Base-by-base conservation (phyloP, 2,113 vertebrate genomes). In the Suncus etruscus region DNA sequence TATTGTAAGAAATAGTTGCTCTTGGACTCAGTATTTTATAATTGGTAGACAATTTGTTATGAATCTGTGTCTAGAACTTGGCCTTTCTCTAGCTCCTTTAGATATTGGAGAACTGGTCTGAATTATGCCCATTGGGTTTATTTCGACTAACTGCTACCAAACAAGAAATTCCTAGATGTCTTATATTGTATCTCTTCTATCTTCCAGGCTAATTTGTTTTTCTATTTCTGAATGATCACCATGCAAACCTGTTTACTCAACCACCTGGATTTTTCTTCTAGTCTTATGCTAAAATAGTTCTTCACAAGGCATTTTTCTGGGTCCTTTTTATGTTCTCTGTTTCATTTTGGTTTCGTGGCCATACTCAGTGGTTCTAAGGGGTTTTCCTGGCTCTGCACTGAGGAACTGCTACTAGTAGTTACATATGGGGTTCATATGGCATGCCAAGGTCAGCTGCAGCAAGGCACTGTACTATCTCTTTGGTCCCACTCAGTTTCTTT, bases 1-100 rank as follows among this genome's bases (percentile, higher is more conserved):
- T 90, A 4, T 85, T 88, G 22, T 91, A 76, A 86, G 12, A 88
- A 48, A 69, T 18, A 77, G 31, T 12, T 79, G 12, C 66, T 58
- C 47, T 80, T 50, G 51, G 10, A 78, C 1, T 15, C 48, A 9
- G 69, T 3, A n/a, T 83, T 50, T 22, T 88, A 32, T 69, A 27
- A 65, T 5, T 82, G 18, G 32, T 86, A 82, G 48, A 75, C 0
- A 63, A 11, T 1, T 16, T 39, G 24, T 11, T 22, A 86, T 80
- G 65, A 92, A 70, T 87, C 78, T 63, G 45, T 14, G 45, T 11
- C 24, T 74, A 50, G 24, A 2, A 88, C 7, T 10, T 51, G 92
- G 29, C 15, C 39, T 84, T 86, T 87, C 24, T 87, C 15, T 68
- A 75, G 4, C 9, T 18, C 3, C 82, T 50, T 66, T 90, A n/a